Conservation (phyloP, 2,888 invertebrate genomes). For the Lamellibrachia columna region DNA sequence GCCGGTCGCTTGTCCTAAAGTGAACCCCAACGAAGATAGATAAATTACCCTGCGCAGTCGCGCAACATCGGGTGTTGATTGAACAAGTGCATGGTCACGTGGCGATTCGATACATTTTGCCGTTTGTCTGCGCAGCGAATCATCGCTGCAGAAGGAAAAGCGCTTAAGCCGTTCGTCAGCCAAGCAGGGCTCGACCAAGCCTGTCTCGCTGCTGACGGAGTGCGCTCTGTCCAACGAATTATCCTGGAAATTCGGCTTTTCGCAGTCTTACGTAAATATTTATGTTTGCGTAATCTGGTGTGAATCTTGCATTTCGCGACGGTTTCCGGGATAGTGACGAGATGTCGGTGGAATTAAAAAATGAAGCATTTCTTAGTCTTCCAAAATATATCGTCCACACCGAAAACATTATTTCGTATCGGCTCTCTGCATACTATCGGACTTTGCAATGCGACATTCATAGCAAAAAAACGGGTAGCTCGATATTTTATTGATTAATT, state of each 20-base stretch:
- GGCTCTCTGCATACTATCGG: not conserved
- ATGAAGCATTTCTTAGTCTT: not conserved
- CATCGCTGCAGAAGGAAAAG: not conserved
- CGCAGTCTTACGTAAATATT: conserved; percentile 3
- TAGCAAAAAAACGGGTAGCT: not conserved
- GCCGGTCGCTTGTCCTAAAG: conserved; percentile 5
- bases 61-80: conserved; percentile 3
- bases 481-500: not conserved
- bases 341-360: not conserved
- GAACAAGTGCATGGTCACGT: conserved; percentile 12
- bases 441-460: not conserved
- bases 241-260: conserved; percentile 9
- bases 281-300: conserved; percentile 4
- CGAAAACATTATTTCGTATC: not conserved
- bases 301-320: conserved; percentile 6
- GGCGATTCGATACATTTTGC: conserved; percentile 4
- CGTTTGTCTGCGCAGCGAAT: not conserved
- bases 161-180: conserved; percentile 16
- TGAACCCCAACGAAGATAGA: conserved; percentile 16
- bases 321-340: conserved; percentile 10
- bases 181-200: conserved; percentile 3
- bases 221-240: not conserved
- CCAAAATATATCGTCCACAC: not conserved
- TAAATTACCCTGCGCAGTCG: conserved; percentile 11
- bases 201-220: not conserved